Evolutionary conservation across 1,140 invertebrate genomes (phyloP), one percentile per base, ranked within the genome.

Genomic region (Drosophila persimilis): DNA sequence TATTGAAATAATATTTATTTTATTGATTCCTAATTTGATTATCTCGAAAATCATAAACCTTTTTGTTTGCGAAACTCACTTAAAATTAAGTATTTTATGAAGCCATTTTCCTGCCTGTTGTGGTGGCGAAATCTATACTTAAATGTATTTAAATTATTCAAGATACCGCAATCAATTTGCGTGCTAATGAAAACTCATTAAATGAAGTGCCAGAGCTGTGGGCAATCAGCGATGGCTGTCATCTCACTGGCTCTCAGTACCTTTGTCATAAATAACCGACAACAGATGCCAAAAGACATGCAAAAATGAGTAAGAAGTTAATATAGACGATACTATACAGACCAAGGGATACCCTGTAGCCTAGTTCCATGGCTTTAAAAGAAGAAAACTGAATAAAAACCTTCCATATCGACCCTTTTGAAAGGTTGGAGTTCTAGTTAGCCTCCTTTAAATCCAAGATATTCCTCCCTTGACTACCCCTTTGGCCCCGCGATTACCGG

Each of bases 161-260:
- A 73, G 70, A 70, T 73, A 73, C 71, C 69, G 71, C 71, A 64
- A 73, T 73, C 70, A 64, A 73, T 64, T 73, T 73, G 53, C 70
- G 47, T 73, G 71, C 71, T 74, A 73, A 74, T 74, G 60, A 74
- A 74, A 74, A 74, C 60, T 74, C 71, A 74, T 74, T 74, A 74
- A 74, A 74, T 47, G 60, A 74, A 74, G 70, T 74, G 71, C 60
- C 71, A n/a, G 65, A 50, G 71, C 60, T 73, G 71, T n/a, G 39
- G 60, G 59, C 71, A 64, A 73, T 73, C 59, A 69, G 20, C 51
- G 39, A 43, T 39, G 46, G 35, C 46, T 56, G 65, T 26, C 65
- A 53, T 31, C 54, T 47, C 59, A 45, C 43, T 41, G 58, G 31
- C 26, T 50, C 13, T 15, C 39, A 8, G 0, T 43, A 48, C 52